Evolutionary conservation across 2,113 vertebrate species (phyloP).

Genomic region (Hydrolagus affinis): DNA sequence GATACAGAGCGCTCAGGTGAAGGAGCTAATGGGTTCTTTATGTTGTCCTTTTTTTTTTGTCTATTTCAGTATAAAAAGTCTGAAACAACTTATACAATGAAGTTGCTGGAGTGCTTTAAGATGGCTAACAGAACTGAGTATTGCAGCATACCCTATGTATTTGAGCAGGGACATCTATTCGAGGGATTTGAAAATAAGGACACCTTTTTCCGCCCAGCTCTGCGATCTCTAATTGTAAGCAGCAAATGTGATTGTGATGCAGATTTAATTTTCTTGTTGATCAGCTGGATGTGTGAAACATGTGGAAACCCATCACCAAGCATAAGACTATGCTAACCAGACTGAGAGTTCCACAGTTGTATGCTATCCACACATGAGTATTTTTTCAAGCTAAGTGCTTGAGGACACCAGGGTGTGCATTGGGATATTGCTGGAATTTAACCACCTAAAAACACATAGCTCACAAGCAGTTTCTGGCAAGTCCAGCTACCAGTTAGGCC

Average conservation of each 20-base stretch:
- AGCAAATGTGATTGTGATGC: neutral
- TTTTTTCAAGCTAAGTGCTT: no score
- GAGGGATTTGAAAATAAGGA: neutral
- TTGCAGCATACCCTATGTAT: slow-evolving; percentile 6
- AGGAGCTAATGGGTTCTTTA: neutral
- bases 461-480: no score
- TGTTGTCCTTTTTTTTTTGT: neutral
- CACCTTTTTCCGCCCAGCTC: slow-evolving; percentile 11
- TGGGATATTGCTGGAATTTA: no score
- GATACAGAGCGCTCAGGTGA: neutral
- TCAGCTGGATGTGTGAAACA: no score
- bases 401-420: no score
- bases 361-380: no score
- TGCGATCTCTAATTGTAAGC: slow-evolving; percentile 30
- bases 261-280: neutral
- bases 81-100: neutral
- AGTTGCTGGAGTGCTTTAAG: neutral
- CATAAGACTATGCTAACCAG: no score
- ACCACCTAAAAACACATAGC: no score
- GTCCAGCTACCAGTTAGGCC: no score
- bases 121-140: neutral
- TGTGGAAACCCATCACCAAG: no score
- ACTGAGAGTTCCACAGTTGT: no score
- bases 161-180: neutral
- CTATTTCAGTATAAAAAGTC: neutral